Percentiles rank a stretch among this genome's conserved stretches.
phyloP scores from a whole-genome alignment of 2,888 invertebrate species.

The Archips crataeganus region DNA sequence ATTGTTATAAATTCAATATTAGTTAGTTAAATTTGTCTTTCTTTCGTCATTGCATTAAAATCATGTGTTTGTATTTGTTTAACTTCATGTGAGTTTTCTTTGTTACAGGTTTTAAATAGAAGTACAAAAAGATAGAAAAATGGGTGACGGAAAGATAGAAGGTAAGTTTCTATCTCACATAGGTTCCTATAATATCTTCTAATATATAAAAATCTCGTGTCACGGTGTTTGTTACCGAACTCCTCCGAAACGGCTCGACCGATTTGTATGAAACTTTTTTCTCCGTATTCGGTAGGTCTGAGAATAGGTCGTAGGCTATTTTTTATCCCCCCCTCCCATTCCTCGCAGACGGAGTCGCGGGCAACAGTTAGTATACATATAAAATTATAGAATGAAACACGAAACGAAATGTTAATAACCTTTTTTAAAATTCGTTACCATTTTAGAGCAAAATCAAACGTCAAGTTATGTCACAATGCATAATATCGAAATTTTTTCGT shows the following conservation, averaged over 20 bases:
- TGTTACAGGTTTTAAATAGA: slow-evolving; percentile 33
- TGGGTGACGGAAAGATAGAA: slow-evolving; percentile 62
- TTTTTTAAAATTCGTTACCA: background rate
- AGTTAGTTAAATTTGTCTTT: no score
- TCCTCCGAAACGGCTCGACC: no score
- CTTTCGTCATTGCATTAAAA: no score
- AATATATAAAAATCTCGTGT: no score
- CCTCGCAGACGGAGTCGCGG: no score
- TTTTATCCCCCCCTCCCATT: no score
- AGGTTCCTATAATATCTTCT: no score
- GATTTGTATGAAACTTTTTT: no score
- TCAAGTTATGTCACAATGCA: slow-evolving; percentile 2
- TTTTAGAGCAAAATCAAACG: slow-evolving; percentile 1
- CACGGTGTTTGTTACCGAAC: no score
- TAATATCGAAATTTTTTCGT: slow-evolving; percentile 11
- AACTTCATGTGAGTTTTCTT: background rate
- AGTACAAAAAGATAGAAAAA: slow-evolving; percentile 46
- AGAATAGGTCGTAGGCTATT: no score
- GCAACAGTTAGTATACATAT: no score
- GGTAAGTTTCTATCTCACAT: slow-evolving; percentile 46
- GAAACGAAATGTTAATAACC: background rate
- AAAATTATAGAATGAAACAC: background rate
- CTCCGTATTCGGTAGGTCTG: no score
- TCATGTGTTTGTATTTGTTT: background rate
- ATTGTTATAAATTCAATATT: background rate